Conservation (phyloP, 2,888 invertebrate genomes). For the Cataglyphis albicans region DNA sequence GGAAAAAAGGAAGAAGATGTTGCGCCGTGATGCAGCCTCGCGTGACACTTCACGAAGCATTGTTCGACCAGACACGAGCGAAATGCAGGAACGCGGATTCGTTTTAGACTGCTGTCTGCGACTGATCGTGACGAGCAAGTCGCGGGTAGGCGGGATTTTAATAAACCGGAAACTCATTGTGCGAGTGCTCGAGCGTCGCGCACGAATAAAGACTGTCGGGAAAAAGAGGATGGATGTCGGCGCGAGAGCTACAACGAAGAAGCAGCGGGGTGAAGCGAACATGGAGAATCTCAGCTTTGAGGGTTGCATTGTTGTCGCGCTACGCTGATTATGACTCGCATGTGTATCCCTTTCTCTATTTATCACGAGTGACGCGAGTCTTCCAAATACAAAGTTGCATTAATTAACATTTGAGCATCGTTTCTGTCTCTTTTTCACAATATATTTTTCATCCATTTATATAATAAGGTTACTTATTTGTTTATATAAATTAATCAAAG, state of each 20-base stretch:
- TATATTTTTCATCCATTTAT: background rate
- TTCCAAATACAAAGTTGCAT: constrained; percentile 67
- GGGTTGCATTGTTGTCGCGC: constrained; percentile 79
- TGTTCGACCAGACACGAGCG: constrained; percentile 31
- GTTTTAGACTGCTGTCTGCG: constrained; percentile 52
- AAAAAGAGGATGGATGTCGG: constrained; percentile 28
- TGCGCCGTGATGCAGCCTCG: constrained; percentile 8
- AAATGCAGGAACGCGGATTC: constrained; percentile 31
- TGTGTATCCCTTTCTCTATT: constrained; percentile 58
- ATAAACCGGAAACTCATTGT: constrained; percentile 77
- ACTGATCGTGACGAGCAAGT: constrained; percentile 61
- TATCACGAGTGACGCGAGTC: constrained; percentile 54
- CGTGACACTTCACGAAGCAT: constrained; percentile 43
- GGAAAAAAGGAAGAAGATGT: constrained; percentile 17
- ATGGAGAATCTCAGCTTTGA: constrained; percentile 63
- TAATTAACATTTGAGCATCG: constrained; percentile 34
- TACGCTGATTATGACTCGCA: constrained; percentile 78
- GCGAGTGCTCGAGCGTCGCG: constrained; percentile 57
- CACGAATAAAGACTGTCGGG: constrained; percentile 20
- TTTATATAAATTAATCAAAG: background rate
- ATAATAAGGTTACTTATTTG: constrained; percentile 1
- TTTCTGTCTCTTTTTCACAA: background rate
- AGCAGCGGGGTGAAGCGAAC: constrained; percentile 57
- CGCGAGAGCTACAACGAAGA: constrained; percentile 30
- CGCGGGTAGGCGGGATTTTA: constrained; percentile 66